A percentile compares a stretch with the other conserved stretches of the same genome.
These are phyloP conservation scores for Acrocephalus kingi DNA, from an alignment of 2,113 vertebrate genomes.

Conservation along the genomic window DNA sequence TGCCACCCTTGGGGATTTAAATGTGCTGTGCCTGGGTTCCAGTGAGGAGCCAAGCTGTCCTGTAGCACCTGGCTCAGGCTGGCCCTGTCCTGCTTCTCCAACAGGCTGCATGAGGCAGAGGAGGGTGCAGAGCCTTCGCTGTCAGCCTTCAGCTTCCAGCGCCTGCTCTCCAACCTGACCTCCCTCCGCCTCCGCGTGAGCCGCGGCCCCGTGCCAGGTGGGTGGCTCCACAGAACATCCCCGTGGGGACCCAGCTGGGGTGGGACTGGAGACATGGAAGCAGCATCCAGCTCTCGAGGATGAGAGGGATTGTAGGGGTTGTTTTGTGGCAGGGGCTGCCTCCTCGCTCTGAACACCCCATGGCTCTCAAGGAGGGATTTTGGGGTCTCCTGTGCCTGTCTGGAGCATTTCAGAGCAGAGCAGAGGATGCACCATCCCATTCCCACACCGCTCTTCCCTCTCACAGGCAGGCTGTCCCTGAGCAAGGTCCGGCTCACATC, in stretches of 20 bases:
- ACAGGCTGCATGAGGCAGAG: constrained; percentile 84
- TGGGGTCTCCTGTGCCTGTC: neutral
- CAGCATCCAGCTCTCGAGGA: accelerated
- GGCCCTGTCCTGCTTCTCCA: neutral
- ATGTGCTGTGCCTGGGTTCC: accelerated
- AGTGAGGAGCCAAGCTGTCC: neutral
- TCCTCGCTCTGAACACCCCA: neutral
- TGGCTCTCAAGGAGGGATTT: neutral
- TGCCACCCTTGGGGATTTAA: accelerated
- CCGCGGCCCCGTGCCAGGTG: constrained; percentile 65
- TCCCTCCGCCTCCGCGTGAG: constrained; percentile 74
- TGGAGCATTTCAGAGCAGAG: neutral
- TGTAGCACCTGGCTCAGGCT: accelerated
- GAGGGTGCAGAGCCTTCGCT: constrained; percentile 40
- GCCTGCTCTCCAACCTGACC: constrained; percentile 85
- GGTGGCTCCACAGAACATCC: neutral
- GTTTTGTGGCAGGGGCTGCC: too few relatives aligned
- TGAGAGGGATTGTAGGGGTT: accelerated
- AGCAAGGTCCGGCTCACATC: constrained; percentile 77
- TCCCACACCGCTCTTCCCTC: neutral
- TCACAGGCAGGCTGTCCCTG: constrained; percentile 79
- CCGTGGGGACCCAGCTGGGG: accelerated
- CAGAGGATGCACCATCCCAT: accelerated
- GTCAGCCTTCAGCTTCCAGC: constrained; percentile 81
- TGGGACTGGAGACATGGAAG: neutral